Evolutionary conservation across 1,140 invertebrate genomes (phyloP).

Genomic region (Drosophila orena): DNA sequence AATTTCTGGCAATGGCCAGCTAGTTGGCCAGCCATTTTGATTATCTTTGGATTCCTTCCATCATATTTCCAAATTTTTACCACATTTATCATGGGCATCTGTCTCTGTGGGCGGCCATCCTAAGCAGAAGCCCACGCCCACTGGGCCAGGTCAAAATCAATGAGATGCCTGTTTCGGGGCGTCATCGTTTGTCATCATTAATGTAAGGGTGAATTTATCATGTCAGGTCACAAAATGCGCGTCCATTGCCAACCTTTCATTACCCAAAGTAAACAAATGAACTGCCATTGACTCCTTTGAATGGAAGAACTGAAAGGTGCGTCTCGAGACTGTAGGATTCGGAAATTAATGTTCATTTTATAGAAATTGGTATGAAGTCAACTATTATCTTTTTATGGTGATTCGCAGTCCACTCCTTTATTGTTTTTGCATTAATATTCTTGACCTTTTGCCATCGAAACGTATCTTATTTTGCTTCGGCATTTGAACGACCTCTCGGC

Average conservation of each 20-base stretch:
- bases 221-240: slow-evolving; percentile 12
- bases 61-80: slow-evolving; percentile 6
- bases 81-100: slow-evolving; percentile 21
- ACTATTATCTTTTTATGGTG: no score
- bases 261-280: slow-evolving; percentile 58
- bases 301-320: slow-evolving; percentile 10
- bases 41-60: slow-evolving; percentile 32
- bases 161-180: slow-evolving; percentile 26
- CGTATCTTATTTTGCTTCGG: background rate
- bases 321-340: background rate
- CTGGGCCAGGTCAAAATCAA: slow-evolving; percentile 44
- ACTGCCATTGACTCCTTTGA: slow-evolving; percentile 39
- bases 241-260: slow-evolving; percentile 67
- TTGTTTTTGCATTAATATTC: background rate
- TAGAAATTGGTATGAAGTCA: no score
- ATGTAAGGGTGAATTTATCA: slow-evolving; percentile 53
- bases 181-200: slow-evolving; percentile 67
- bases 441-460: no score
- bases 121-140: slow-evolving; percentile 26
- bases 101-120: slow-evolving; percentile 4
- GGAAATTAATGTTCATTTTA: no score
- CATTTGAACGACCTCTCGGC: slow-evolving; percentile 44
- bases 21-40: background rate
- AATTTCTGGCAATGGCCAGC: background rate
- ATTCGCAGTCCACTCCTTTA: no score